Evolutionary conservation across 2,113 vertebrate genomes (phyloP).

Genomic region (Ictalurus punctatus): DNA sequence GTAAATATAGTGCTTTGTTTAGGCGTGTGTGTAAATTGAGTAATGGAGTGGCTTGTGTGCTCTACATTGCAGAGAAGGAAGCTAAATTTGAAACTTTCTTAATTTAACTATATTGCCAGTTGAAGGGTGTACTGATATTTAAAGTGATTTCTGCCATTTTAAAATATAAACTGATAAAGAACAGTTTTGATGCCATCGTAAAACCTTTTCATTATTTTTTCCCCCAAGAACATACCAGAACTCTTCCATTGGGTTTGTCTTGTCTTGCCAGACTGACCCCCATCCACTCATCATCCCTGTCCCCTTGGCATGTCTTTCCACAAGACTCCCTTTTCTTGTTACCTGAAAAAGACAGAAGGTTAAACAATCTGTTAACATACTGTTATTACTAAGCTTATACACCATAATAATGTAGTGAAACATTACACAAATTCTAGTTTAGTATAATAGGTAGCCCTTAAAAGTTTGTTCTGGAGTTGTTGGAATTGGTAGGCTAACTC

Average conservation of each 20-base stretch:
- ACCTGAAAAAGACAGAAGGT: slow-evolving; percentile 70
- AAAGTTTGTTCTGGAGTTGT: not conserved
- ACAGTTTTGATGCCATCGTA: not conserved
- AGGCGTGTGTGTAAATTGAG: not conserved
- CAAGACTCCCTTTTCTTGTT: slow-evolving; percentile 80
- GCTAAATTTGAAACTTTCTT: not conserved
- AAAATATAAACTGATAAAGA: not conserved
- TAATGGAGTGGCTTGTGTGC: not conserved
- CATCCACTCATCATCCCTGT: slow-evolving; percentile 96
- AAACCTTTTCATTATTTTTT: not conserved
- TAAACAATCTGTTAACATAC: not conserved
- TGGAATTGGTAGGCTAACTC: not conserved
- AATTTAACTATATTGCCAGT: not conserved
- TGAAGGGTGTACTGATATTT: not conserved
- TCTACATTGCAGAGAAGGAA: not conserved
- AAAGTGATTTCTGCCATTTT: not conserved
- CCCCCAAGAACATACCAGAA: slow-evolving; percentile 80
- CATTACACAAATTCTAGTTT: not conserved
- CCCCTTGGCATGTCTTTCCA: slow-evolving; percentile 94
- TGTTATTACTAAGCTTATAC: not conserved
- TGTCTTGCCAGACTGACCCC: slow-evolving; percentile 94
- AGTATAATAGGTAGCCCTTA: not conserved
- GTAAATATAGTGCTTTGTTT: not conserved
- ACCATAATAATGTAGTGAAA: not conserved
- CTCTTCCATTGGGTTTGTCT: slow-evolving; percentile 79